Evolutionary conservation across 2,888 invertebrate species (phyloP), one percentile per base, ranked within the genome.

Genomic region (Apamea crenata): DNA sequence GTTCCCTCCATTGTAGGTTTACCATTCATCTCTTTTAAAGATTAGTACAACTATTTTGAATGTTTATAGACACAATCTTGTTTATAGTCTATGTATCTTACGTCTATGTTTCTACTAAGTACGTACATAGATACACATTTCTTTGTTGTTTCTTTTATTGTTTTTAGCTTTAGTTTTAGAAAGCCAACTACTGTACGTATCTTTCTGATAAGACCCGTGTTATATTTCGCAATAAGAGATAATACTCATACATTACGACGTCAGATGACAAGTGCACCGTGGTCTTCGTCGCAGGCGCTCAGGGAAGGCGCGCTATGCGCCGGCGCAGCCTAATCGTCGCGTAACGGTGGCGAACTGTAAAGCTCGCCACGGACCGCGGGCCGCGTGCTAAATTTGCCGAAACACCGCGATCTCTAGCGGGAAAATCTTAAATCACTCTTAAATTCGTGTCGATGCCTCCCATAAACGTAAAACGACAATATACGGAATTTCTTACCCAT

Each of bases 261-360:
- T 90, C 91, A 84, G 79, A 90, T 87, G 83, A 87, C 83, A 82
- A 87, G 80, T 90, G 85, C 83, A 90, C 63, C 74, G 25, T 21
- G 69, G 47, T 47, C 50, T 56, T 50, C 56, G 88, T 87, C 88
- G 90, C 90, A 89, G 90, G 86, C 85, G 88, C 88, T 76, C 77
- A 85, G 89, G 90, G 91, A 91, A 91, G 91, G 89, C 86, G 90
- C 88, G 90, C 92, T 91, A 88, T 93, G 94, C 95, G 95, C 95
- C 92, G 93, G 95, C 95, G 94, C 94, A 90, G 91, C 93, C 93
- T 96, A 96, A 96, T 96, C 95, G 95, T 91, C 94, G 94, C 95
- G 95, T 97, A 96, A 96, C 97, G 96, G 96, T 96, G 94, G 96
- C 94, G 91, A 96, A 96, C 96, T 96, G 96, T 96, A 96, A 96